Evolutionary conservation across 2,888 invertebrate genomes (phyloP).

Genomic region (Patella caerulea): DNA sequence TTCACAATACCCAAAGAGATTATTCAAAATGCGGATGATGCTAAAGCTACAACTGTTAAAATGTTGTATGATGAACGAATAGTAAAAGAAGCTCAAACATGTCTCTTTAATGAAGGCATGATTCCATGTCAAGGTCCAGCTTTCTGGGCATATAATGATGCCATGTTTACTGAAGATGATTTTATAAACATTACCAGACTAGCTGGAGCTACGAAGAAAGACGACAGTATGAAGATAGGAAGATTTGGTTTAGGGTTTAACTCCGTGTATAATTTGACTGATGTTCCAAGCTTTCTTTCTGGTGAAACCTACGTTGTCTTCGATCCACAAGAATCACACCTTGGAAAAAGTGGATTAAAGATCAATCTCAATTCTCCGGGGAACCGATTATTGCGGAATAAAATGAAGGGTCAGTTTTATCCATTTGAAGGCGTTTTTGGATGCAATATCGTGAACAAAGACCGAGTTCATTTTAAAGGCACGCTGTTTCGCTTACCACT

Average conservation of each 20-base stretch:
- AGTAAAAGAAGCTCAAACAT: slow-evolving; percentile 44
- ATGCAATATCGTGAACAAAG: neutral
- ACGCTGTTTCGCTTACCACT: slow-evolving; percentile 68
- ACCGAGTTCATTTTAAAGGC: slow-evolving; percentile 42
- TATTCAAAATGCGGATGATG: slow-evolving; percentile 60
- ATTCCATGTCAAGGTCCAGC: slow-evolving; percentile 67
- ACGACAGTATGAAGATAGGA: slow-evolving; percentile 61
- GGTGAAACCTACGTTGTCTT: slow-evolving; percentile 62
- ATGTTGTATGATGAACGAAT: slow-evolving; percentile 62
- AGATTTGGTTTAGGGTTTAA: slow-evolving; percentile 69
- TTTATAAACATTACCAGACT: slow-evolving; percentile 64
- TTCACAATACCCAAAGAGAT: slow-evolving; percentile 63
- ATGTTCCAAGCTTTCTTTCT: slow-evolving; percentile 66
- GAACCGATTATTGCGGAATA: neutral
- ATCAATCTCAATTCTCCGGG: slow-evolving; percentile 30
- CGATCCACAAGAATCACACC: slow-evolving; percentile 63
- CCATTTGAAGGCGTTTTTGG: neutral
- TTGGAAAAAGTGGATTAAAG: slow-evolving; percentile 51
- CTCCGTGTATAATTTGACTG: slow-evolving; percentile 66
- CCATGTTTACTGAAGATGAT: slow-evolving; percentile 64
- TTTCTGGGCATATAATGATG: slow-evolving; percentile 66
- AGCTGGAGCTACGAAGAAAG: slow-evolving; percentile 63
- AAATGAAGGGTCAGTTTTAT: neutral
- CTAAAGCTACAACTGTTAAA: slow-evolving; percentile 42
- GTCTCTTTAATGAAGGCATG: slow-evolving; percentile 60